Conservation (phyloP, 2,797 vertebrate genomes). For the Leptodactylus fallax region DNA sequence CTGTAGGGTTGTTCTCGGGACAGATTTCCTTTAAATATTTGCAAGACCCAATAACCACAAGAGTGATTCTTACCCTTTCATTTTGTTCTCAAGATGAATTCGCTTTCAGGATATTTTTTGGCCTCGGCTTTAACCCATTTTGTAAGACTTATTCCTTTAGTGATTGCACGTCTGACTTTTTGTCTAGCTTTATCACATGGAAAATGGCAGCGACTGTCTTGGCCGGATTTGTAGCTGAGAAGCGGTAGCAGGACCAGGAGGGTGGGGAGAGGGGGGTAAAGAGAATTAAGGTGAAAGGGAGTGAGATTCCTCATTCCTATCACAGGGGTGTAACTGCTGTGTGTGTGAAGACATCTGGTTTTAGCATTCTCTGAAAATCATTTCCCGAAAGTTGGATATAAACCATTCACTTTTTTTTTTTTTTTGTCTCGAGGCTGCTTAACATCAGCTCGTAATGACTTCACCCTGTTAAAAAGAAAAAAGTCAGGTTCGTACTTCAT, state of each 20-base stretch:
- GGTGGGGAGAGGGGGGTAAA: not conserved
- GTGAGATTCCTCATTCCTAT: constrained; percentile 44
- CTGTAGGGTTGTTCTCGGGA: too few species aligned
- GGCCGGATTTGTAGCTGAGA: not conserved
- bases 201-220: constrained; percentile 31
- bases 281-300: constrained; percentile 22
- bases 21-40: too few species aligned
- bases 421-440: constrained; percentile 39
- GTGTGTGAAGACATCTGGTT: constrained; percentile 46
- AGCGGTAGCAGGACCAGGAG: constrained; percentile 11
- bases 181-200: constrained; percentile 15
- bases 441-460: constrained; percentile 45
- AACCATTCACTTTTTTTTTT: constrained; percentile 35
- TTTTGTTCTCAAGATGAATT: too few species aligned
- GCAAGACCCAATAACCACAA: too few species aligned
- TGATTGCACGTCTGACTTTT: not conserved
- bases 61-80: not conserved
- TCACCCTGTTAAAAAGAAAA: constrained; percentile 23
- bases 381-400: constrained; percentile 50
- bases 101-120: not conserved
- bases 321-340: not conserved
- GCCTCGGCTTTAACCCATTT: too few species aligned
- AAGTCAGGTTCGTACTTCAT: constrained; percentile 32
- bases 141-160: accelerated
- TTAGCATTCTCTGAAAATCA: constrained; percentile 50